Evolutionary conservation across 2,797 vertebrate genomes (phyloP).

Genomic region (Mastacembelus armatus): DNA sequence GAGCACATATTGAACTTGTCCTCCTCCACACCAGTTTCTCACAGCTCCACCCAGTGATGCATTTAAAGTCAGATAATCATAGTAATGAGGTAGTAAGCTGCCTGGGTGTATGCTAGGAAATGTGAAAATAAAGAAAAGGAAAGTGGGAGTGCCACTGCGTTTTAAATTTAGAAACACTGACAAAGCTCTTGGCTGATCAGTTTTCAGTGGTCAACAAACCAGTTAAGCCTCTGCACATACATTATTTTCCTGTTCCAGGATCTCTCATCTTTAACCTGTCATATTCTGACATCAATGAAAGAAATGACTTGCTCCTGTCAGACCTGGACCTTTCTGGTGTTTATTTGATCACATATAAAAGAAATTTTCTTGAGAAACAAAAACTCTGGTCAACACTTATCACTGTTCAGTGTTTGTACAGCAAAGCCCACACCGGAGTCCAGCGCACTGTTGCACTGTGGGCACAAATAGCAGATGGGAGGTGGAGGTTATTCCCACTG

Average conservation of each 20-base stretch:
- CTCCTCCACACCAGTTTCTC: slow-evolving; percentile 3
- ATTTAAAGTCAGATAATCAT: not conserved
- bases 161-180: not conserved
- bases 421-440: slow-evolving; percentile 17
- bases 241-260: not conserved
- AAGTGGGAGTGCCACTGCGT: not conserved
- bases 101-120: not conserved
- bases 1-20: not conserved
- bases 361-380: slow-evolving; percentile 18
- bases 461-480: slow-evolving; percentile 58
- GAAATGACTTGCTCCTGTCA: not conserved
- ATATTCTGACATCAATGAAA: not conserved
- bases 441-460: slow-evolving; percentile 27
- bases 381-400: slow-evolving; percentile 28
- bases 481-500: slow-evolving; percentile 48
- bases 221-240: not conserved
- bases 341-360: not conserved
- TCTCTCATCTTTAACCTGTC: not conserved
- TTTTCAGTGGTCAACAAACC: not conserved
- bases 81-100: not conserved
- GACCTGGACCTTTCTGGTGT: not conserved
- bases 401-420: slow-evolving; percentile 34
- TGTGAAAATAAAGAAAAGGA: not conserved
- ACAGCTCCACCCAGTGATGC: not conserved
- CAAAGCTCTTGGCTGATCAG: not conserved